Percentiles rank a stretch among this genome's conserved stretches.
Conservation (phyloP, 2,113 vertebrate species). For the Crocuta crocuta region DNA sequence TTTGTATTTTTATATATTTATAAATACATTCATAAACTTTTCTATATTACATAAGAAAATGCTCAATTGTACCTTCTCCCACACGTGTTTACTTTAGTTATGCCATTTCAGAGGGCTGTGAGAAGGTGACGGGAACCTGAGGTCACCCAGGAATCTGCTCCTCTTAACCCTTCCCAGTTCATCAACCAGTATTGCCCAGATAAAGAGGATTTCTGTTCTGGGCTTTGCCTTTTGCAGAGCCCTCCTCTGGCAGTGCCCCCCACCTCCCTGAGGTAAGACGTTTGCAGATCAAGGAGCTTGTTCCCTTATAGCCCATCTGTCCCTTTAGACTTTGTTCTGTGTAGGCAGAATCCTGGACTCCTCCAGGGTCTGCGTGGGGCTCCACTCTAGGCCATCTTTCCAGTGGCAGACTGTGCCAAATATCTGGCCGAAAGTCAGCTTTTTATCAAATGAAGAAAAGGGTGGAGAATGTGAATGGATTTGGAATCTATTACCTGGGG, state of each 20-base stretch:
- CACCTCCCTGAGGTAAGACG: neutral
- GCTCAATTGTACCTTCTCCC: neutral
- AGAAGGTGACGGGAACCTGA: neutral
- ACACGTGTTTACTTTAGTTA: neutral
- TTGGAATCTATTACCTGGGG: neutral
- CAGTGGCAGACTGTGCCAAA: neutral
- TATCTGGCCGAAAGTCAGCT: neutral
- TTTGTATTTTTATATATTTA: neutral
- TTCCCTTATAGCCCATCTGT: neutral
- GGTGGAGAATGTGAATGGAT: too few relatives aligned
- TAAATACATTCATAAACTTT: neutral
- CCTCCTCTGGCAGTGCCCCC: neutral
- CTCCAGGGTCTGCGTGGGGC: neutral
- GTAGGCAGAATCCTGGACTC: neutral
- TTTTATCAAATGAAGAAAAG: neutral
- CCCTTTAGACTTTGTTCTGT: neutral
- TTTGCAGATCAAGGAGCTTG: neutral
- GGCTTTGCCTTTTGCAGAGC: neutral
- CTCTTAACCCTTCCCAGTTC: neutral
- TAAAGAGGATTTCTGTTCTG: neutral
- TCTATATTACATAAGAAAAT: neutral
- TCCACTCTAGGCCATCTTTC: neutral
- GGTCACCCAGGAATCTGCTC: too few relatives aligned
- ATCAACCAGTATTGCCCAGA: neutral
- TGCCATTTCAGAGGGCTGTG: neutral